phyloP scores from a whole-genome alignment of 2,888 invertebrate species.

The Polyommatus icarus region DNA sequence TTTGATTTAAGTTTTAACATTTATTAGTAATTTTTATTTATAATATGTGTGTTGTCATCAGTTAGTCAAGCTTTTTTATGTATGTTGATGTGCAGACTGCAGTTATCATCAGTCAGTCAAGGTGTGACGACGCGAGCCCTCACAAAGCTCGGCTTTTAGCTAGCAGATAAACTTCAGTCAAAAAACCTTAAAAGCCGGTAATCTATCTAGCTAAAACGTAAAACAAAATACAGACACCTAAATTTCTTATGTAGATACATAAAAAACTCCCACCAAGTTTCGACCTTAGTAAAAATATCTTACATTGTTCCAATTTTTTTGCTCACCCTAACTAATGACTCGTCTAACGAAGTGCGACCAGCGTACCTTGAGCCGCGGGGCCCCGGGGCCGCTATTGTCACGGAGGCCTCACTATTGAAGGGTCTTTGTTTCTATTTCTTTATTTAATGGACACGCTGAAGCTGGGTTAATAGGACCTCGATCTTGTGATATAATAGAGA shows the following conservation, averaged over 20 bases:
- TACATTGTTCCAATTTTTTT: conserved; percentile 20
- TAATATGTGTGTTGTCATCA: no score
- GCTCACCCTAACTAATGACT: conserved; percentile 44
- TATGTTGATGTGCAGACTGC: no score
- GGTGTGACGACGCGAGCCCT: no score
- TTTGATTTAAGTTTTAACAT: no score
- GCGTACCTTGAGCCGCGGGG: conserved; percentile 36
- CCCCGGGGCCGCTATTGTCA: conserved; percentile 41
- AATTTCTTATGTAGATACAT: background rate
- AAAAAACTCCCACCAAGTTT: background rate
- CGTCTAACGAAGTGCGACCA: conserved; percentile 45
- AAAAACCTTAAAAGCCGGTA: no score
- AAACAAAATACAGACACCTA: no score
- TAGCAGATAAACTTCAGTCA: no score
- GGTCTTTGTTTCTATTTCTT: conserved; percentile 42
- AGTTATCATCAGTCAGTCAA: no score
- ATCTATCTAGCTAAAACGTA: no score
- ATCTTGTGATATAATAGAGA: background rate
- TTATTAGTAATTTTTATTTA: no score
- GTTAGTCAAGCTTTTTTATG: no score
- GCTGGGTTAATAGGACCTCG: background rate
- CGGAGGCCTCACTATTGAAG: conserved; percentile 42
- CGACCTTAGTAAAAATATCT: background rate
- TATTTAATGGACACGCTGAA: conserved; percentile 40
- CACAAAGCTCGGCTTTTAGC: no score